These are phyloP conservation scores for Tetramorium parvispinum DNA, from an alignment of 1,140 invertebrate species.

Conservation along the genomic window DNA sequence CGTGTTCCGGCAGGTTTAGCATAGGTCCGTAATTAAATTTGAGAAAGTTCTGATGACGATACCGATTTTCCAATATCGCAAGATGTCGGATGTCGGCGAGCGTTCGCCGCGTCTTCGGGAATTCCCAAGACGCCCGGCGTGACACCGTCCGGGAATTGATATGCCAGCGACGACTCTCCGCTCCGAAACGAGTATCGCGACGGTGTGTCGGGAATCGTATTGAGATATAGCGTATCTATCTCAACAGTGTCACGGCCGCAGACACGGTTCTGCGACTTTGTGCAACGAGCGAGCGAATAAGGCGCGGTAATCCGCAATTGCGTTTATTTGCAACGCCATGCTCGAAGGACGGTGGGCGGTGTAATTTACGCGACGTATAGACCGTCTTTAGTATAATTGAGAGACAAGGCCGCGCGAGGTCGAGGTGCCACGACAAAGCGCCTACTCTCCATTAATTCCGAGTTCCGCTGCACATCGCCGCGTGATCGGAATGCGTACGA, in stretches of 20 bases:
- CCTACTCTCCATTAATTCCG: conserved; percentile 48
- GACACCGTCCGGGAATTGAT: neutral
- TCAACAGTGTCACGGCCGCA: conserved; percentile 33
- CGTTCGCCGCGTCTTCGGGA: neutral
- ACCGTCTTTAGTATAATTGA: conserved; percentile 25
- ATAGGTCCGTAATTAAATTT: conserved; percentile 16
- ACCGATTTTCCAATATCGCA: conserved; percentile 34
- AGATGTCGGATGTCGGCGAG: neutral
- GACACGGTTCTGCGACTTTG: neutral
- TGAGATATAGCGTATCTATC: neutral
- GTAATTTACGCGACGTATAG: conserved; percentile 42
- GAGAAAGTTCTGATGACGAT: conserved; percentile 37
- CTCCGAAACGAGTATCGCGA: neutral
- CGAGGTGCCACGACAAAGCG: conserved; percentile 46
- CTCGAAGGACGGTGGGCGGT: conserved; percentile 35
- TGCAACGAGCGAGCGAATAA: neutral
- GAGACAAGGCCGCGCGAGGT: conserved; percentile 60
- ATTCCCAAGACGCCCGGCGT: conserved; percentile 13
- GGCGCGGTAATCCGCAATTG: conserved; percentile 10
- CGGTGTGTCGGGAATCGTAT: neutral
- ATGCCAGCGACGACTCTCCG: neutral
- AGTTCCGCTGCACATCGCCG: conserved; percentile 28
- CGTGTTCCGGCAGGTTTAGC: neutral
- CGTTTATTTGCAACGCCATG: neutral
- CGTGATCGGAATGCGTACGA: conserved; percentile 31